phyloP scores from a whole-genome alignment of 1,140 invertebrate genomes.

The Rhopalosiphum maidis region DNA sequence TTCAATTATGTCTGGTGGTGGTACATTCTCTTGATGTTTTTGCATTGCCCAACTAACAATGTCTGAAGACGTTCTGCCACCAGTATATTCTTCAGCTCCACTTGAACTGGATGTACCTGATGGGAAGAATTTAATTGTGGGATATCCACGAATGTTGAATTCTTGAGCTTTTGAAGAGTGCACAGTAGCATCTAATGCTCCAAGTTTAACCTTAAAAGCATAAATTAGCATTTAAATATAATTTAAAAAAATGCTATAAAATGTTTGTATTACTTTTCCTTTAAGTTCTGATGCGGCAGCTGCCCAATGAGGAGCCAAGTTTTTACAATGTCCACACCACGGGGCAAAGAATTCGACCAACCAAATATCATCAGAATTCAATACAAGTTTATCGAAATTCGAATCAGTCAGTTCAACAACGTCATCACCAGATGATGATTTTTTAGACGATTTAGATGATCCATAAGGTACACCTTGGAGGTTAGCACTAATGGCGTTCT shows the following conservation, averaged over 20 bases:
- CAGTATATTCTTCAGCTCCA: constrained; percentile 80
- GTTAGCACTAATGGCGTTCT: constrained; percentile 72
- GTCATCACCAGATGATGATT: constrained; percentile 64
- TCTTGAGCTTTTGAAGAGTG: constrained; percentile 79
- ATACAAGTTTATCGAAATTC: constrained; percentile 90
- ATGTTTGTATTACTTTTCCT: constrained; percentile 73
- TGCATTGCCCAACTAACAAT: constrained; percentile 91
- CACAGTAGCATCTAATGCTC: constrained; percentile 95
- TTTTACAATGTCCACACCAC: constrained; percentile 90
- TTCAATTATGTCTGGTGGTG: constrained; percentile 87
- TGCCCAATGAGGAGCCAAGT: constrained; percentile 79
- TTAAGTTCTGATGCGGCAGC: constrained; percentile 92
- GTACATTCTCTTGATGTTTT: constrained; percentile 84
- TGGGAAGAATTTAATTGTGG: constrained; percentile 95
- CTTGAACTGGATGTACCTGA: constrained; percentile 76
- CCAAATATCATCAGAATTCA: constrained; percentile 86
- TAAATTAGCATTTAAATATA: neutral
- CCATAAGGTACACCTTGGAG: constrained; percentile 67
- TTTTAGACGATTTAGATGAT: constrained; percentile 58
- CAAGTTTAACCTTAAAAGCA: constrained; percentile 79
- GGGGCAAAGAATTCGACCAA: constrained; percentile 94
- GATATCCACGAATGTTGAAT: constrained; percentile 90
- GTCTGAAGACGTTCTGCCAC: constrained; percentile 88
- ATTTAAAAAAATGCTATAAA: neutral
- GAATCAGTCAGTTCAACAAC: constrained; percentile 89